Evolutionary conservation across 92 coral and sea anemone genomes (phyloP), one percentile per base, ranked within the genome.

Genomic region (Bergia puertoricense): DNA sequence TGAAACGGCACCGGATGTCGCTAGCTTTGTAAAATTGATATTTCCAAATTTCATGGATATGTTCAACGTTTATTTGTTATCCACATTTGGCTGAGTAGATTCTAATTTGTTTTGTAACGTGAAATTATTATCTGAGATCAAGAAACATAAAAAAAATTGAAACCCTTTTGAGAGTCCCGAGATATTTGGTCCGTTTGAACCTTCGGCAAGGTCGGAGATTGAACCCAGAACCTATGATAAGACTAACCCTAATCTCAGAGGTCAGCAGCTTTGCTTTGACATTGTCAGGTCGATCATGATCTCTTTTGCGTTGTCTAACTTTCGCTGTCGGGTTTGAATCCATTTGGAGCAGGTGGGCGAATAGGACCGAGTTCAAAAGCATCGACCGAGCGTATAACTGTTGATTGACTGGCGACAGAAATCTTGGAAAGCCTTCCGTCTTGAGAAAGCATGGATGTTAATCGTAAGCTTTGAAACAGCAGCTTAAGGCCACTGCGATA

Each of bases 401-500:
- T 69, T 16, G 73, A n/a, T n/a, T 46, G 79, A 76, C 79, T 76
- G 3, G 79, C 79, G 1, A 76, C 66, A 7, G 87, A 68, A 11
- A 6, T 23, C 37, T 56, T 80, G 2, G 44, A 39, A 14, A 50
- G 9, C 51, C 13, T 71, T 7, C 3, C 79, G 13, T 69, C 78
- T 71, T 36, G 50, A 50, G 79, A 71, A 71, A 84, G 8, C 46
- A 71, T 8, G 13, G 41, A 22, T n/a, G 30, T 71, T 23, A 84
- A 38, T 30, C 42, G 42, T 30, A 69, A 50, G 68, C 65, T 71
- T 23, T 23, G 8, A 48, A 84, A 46, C 77, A 84, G 23, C 87
- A 46, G 77, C 23, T 45, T 69, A 0, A 84, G 18, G 36, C 78
- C 65, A 6, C 77, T 51, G 37, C 87, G 87, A 36, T 84, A 84